Evolutionary conservation across 2,888 invertebrate species (phyloP), one percentile per base, ranked within the genome.

Genomic region (Cantharis lateralis): DNA sequence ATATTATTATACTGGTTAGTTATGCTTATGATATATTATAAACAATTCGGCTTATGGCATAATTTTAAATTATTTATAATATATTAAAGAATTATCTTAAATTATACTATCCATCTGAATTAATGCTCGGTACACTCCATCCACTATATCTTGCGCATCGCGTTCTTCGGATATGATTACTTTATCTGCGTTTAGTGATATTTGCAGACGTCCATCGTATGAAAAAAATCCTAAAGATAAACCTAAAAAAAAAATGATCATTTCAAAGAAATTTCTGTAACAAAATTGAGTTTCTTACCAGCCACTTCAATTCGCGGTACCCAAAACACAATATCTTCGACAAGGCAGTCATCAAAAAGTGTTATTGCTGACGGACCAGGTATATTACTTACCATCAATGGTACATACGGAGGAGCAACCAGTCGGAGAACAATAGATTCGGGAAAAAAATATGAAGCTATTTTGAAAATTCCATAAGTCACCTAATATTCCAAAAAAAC

Each of bases 311-410:
- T 10, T 1, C n/a, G 88, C n/a, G 91, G 91, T 62, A 90, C 86
- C 85, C 90, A 91, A 82, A 91, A 91, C 7, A 88, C 87, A 74
- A 91, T 84, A 78, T 89, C 88, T 74, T 88, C 88, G 63, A 91
- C 82, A 9, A 86, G 63, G 89, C 48, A 48, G 48, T 48, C 48
- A n/a, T 9, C 48, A 1, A n/a, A 48, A n/a, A 48, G 7, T n/a
- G 7, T 48, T 7, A 7, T 48, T n/a, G n/a, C 48, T n/a, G 48
- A n/a, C 7, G 48, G n/a, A n/a, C 48, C 48, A n/a, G 48, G 48
- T 2, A 48, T 7, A 7, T 48, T 48, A n/a, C 7, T n/a, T 48
- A 48, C 3, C 5, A n/a, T 0, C 2, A 7, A 5, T 7, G 48
- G 48, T 7, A n/a, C 0, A 48, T 48, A 7, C 0, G n/a, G 7